phyloP scores from a whole-genome alignment of 2,113 vertebrate genomes.

The Thunnus maccoyii region DNA sequence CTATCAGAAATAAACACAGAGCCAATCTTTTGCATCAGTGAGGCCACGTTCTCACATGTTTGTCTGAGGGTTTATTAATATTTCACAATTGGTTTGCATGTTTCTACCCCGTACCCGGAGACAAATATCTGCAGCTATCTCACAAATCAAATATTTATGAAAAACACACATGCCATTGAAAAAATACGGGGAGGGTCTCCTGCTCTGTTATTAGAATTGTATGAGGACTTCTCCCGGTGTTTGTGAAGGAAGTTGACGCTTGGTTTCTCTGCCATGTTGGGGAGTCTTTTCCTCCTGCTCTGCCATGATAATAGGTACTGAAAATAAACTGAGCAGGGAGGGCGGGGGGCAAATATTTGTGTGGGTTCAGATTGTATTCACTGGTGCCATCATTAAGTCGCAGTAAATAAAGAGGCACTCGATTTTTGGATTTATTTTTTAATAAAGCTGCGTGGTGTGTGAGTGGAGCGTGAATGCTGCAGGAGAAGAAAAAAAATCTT shows the following conservation, averaged over 20 bases:
- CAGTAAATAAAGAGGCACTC: not conserved
- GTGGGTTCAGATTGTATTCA: not conserved
- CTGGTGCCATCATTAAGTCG: not conserved
- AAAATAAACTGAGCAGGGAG: conserved; percentile 52
- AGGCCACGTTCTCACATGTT: conserved; percentile 63
- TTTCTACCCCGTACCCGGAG: conserved; percentile 51
- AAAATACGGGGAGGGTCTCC: conserved; percentile 42
- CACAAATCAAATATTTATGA: conserved; percentile 79
- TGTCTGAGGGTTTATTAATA: conserved; percentile 73
- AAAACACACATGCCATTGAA: conserved; percentile 72
- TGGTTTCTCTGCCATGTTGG: conserved; percentile 45
- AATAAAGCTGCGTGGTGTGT: not conserved
- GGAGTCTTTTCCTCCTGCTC: conserved; percentile 59
- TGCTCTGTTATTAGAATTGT: conserved; percentile 40
- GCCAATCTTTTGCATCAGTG: conserved; percentile 47
- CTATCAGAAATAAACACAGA: conserved; percentile 66
- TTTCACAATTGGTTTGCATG: conserved; percentile 75
- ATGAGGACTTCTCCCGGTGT: conserved; percentile 43
- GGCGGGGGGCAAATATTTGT: not conserved
- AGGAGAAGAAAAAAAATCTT: not conserved
- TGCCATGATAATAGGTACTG: conserved; percentile 51
- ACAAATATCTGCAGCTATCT: conserved; percentile 71
- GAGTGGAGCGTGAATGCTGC: not conserved
- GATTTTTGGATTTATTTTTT: not conserved
- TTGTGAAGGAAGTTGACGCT: conserved; percentile 53